Base-by-base conservation (phyloP, 2,888 invertebrate species). In the Reticulitermes lucifugus region DNA sequence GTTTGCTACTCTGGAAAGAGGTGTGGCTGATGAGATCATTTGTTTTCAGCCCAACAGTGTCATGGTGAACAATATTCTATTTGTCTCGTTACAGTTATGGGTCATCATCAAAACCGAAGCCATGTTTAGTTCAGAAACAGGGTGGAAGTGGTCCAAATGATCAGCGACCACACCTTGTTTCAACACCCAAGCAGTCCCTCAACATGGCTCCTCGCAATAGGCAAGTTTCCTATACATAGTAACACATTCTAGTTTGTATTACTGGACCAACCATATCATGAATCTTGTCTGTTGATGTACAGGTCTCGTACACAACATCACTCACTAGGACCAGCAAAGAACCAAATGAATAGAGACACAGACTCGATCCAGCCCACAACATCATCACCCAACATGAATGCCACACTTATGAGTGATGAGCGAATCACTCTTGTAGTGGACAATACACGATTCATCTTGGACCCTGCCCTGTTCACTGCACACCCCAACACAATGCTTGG, bases 401-500 rank as follows among this genome's bases (percentile, higher is more conserved):
- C 71, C 79, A 81, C 86, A 84, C 88, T 84, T 89, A 91, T 41
- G 43, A 93, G 93, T 84, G 96, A 96, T 84, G 97, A 97, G 88
- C 92, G 96, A 86, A 96, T 98, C 84, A 98, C 98, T 3, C 93
- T 99, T 82, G 95, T 99, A n/a, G 99, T 99, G 22, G 99, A 99
- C 90, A 98, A 97, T 89, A 98, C 98, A 0, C 93, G 98, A 87
- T 98, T 98, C 90, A 96, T 99, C 79, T 95, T 99, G 41, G 98
- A 99, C 91, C 97, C 98, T 10, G 95, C 97, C 2, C 93, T 99
- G 87, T 97, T 99, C 89, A 96, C 97, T 18, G 96, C 97, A 4
- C 97, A 99, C 91, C 98, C 99, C 0, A 98, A 99, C 90, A 99
- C 99, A 0, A 99, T 99, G 99, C 92, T 99, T 59, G 99, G 99